Conservation (phyloP, 2,888 invertebrate genomes). For the Chymomyza caudatula region DNA sequence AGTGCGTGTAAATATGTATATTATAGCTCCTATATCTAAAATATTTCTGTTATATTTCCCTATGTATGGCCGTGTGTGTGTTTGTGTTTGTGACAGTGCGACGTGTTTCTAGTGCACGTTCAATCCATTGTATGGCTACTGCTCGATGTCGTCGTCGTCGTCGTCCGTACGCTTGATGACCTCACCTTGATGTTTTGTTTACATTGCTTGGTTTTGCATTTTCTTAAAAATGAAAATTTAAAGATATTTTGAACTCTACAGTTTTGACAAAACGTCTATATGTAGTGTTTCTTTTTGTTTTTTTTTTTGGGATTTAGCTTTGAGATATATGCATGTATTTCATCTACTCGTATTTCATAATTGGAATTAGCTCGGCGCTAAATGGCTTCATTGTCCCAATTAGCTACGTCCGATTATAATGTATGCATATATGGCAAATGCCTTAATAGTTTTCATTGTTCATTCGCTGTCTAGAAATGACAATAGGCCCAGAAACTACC, state of each 20-base stretch:
- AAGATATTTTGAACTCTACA: not conserved
- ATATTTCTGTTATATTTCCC: not conserved
- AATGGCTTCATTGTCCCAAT: not conserved
- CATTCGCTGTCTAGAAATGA: not conserved
- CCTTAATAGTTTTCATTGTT: not conserved
- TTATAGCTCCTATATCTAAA: not conserved
- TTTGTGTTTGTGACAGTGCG: not conserved
- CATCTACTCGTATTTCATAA: not conserved
- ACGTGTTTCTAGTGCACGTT: not conserved
- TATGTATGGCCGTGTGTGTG: not conserved
- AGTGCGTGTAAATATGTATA: not conserved
- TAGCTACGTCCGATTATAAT: not conserved
- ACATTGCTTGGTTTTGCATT: conserved; percentile 24
- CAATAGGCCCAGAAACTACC: not conserved
- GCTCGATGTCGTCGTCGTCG: not conserved
- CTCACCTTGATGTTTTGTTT: conserved; percentile 40
- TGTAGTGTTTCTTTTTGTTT: not conserved
- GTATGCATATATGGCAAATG: not conserved
- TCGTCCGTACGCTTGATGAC: conserved; percentile 22
- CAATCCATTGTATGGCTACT: not conserved
- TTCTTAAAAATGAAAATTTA: not conserved
- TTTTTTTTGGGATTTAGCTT: not conserved
- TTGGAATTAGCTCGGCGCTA: not conserved
- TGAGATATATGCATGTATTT: not conserved
- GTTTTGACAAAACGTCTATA: conserved; percentile 5